Conservation (phyloP, 1,140 invertebrate genomes). For the Papilio aristodemus region DNA sequence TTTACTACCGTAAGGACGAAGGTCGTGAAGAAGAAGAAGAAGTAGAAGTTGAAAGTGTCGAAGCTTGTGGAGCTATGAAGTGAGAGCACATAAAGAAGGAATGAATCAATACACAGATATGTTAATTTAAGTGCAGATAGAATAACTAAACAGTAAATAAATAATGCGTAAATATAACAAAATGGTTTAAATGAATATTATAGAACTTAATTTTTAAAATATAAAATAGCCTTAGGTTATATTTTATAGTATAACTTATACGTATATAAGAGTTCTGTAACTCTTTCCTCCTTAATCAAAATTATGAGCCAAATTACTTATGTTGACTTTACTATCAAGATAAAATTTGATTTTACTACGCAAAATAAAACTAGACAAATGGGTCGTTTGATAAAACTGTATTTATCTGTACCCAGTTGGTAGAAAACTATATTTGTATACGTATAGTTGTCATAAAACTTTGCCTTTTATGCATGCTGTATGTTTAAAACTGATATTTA, state of each 20-base stretch:
- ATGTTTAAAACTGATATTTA: too few relatives aligned
- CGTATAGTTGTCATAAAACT: too few relatives aligned
- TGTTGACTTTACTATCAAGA: neutral
- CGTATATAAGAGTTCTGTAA: too few relatives aligned
- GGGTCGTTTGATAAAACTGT: too few relatives aligned
- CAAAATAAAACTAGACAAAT: too few relatives aligned
- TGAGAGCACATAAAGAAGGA: constrained; percentile 24
- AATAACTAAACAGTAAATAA: constrained; percentile 5
- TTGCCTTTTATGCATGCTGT: too few relatives aligned
- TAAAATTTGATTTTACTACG: too few relatives aligned
- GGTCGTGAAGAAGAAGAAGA: constrained; percentile 26
- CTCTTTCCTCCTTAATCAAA: too few relatives aligned
- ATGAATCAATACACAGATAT: constrained; percentile 16
- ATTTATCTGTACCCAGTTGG: too few relatives aligned
- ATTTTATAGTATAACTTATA: too few relatives aligned
- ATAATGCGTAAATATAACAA: neutral
- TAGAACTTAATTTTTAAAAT: neutral
- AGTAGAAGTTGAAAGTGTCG: constrained; percentile 24
- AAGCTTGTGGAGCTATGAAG: constrained; percentile 24
- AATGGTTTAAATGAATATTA: neutral
- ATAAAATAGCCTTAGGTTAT: too few relatives aligned
- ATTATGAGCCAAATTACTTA: neutral
- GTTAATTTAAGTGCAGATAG: constrained; percentile 5
- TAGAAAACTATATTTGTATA: too few relatives aligned
- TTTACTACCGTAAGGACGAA: constrained; percentile 24